phyloP scores from a whole-genome alignment of 2,888 invertebrate species.

The Portevinia maculata region DNA sequence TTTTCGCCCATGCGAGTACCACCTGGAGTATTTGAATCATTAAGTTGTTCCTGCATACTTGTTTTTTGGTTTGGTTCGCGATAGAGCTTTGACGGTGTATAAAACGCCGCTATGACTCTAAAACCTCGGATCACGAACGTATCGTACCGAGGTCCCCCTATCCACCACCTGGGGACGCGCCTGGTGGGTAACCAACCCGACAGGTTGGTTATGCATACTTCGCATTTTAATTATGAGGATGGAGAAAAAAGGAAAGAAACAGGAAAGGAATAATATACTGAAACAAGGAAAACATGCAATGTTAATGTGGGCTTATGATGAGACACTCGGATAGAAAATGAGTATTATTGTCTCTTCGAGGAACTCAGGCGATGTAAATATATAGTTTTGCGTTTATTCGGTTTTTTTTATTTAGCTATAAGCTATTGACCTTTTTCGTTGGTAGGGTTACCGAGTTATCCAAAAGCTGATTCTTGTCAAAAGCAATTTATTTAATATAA shows the following conservation, averaged over 20 bases:
- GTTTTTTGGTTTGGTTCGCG: too few relatives aligned
- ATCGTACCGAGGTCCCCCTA: too few relatives aligned
- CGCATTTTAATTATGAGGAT: conserved; percentile 67
- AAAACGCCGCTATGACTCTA: too few relatives aligned
- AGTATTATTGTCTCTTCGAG: conserved; percentile 24
- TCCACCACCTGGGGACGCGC: too few relatives aligned
- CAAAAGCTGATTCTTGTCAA: conserved; percentile 2
- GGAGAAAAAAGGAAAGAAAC: conserved; percentile 23
- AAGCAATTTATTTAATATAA: conserved; percentile 22
- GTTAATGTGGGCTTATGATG: conserved; percentile 37
- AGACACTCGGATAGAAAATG: conserved; percentile 30
- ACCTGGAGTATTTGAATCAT: too few relatives aligned
- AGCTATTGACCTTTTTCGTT: conserved; percentile 35
- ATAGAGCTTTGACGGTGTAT: too few relatives aligned
- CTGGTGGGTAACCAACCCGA: too few relatives aligned
- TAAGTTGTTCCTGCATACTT: too few relatives aligned
- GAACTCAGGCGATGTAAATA: not conserved
- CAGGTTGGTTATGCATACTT: conserved; percentile 60
- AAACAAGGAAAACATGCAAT: conserved; percentile 37
- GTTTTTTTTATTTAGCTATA: conserved; percentile 18
- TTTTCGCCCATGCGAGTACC: too few relatives aligned
- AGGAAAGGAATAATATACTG: conserved; percentile 16
- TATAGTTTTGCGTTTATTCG: conserved; percentile 19
- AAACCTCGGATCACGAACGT: too few relatives aligned
- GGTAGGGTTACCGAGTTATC: conserved; percentile 1